Base-by-base conservation (phyloP, 23 tunicate genomes). In the Corella eumyota region DNA sequence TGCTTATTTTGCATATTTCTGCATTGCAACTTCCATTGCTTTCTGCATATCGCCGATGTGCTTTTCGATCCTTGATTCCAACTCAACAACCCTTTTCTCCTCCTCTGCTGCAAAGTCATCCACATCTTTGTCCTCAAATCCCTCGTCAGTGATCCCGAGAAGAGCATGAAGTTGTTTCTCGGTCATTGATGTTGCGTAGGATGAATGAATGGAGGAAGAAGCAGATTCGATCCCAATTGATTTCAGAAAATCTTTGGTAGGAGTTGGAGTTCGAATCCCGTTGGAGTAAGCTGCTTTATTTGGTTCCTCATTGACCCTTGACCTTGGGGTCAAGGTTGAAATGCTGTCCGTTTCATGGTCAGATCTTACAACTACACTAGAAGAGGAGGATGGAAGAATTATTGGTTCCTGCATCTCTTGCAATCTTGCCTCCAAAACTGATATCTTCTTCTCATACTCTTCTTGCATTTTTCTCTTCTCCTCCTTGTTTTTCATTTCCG, bases 21-120 rank as follows among this genome's bases (percentile, higher is more conserved):
- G 53, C 73, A 86, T 81, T 0, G 78, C 82, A 15, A 66, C 61
- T 0, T 72, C 85, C 95, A 86, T 86, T 20, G 95, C 95, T 59
- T 71, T 66, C 34, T 58, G 51, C 95, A 86, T 77, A 50, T 77
- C 76, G 1, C 71, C 85, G 36, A 86, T 86, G 52, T 86, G 95
- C 20, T 71, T 50, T 9, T 86, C 78, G 11, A 86, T 86, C 33
- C 75, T 59, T 1, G 77, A 65, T 61, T 86, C 85, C 26, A 86
- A 66, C 52, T 71, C 77, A 32, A 69, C 56, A 31, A 74, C 54
- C 28, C 95, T 57, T 35, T 36, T 44, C 30, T 77, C 85, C 62
- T 86, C 95, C 13, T 77, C 85, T 32, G 53, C 50, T 22, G 75
- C 66, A 48, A 77, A 86, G 32, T 77, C 85, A 34, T 84, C 82